Percentiles rank a stretch among this genome's conserved stretches.
phyloP scores from a whole-genome alignment of 1,140 invertebrate species.

The Asbolus verrucosus region DNA sequence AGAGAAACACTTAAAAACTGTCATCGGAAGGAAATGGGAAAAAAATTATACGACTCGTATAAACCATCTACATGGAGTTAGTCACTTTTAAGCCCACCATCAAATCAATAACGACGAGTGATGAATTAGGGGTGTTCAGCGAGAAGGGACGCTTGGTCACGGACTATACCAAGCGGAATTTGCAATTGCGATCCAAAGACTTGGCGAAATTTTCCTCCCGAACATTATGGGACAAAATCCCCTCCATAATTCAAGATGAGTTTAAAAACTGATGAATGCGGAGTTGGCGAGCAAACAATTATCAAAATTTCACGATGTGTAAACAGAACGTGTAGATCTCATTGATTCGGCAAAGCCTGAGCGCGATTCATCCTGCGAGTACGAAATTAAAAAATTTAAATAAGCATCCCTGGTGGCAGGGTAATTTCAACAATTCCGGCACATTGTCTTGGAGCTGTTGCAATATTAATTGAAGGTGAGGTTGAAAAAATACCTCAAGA shows the following conservation, averaged over 20 bases:
- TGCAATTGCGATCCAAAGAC: too few species aligned
- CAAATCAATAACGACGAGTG: too few species aligned
- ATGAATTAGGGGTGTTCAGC: too few species aligned
- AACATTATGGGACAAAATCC: not conserved
- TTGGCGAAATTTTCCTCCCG: not conserved
- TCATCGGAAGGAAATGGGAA: not conserved
- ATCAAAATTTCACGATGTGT: conserved; percentile 41
- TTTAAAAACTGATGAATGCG: conserved; percentile 30
- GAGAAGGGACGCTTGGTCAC: too few species aligned
- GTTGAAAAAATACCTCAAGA: too few species aligned
- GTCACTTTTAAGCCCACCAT: too few species aligned
- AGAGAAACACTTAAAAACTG: too few species aligned
- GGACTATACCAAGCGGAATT: too few species aligned
- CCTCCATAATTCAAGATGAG: conserved; percentile 12
- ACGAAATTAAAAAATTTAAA: not conserved
- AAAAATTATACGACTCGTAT: too few species aligned
- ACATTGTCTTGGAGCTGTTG: not conserved
- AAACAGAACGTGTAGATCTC: conserved; percentile 37
- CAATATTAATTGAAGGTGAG: not conserved
- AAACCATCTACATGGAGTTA: too few species aligned
- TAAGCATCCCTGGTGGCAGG: not conserved
- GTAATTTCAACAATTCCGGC: not conserved
- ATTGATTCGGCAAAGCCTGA: conserved; percentile 33
- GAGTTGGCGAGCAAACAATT: conserved; percentile 34
- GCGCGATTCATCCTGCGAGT: not conserved